phyloP scores from a whole-genome alignment of 2,797 vertebrate species.

The Limnodromus scolopaceus region DNA sequence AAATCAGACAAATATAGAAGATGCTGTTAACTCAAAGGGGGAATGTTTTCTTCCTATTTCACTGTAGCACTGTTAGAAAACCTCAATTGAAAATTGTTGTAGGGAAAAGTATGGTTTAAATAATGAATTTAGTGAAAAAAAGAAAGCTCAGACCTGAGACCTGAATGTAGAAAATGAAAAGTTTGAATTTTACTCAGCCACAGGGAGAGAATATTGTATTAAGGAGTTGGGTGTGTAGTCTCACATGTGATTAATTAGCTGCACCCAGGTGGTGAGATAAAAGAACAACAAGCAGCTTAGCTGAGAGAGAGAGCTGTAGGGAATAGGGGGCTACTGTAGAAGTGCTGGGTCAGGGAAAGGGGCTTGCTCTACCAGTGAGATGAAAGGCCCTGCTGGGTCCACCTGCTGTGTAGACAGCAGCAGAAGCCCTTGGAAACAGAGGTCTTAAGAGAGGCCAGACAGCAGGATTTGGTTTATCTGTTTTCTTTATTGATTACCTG shows the following conservation, averaged over 20 bases:
- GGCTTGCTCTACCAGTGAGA: background rate
- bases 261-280: constrained; percentile 21
- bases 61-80: background rate
- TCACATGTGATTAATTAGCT: background rate
- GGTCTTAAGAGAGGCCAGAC: background rate
- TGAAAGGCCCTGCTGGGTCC: background rate
- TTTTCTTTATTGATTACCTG: background rate
- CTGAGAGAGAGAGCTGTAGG: background rate
- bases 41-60: background rate
- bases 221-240: background rate
- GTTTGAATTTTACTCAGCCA: background rate
- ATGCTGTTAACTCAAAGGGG: background rate
- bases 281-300: background rate
- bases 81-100: background rate
- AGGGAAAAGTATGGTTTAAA: background rate
- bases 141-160: background rate
- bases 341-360: background rate
- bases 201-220: background rate
- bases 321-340: background rate
- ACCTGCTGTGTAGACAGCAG: constrained; percentile 20
- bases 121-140: background rate
- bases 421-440: background rate
- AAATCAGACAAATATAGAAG: background rate
- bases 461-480: background rate
- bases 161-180: background rate